A percentile compares a stretch with the other conserved stretches of the same genome.
Conservation (phyloP, 2,113 vertebrate species). For the Solea solea region DNA sequence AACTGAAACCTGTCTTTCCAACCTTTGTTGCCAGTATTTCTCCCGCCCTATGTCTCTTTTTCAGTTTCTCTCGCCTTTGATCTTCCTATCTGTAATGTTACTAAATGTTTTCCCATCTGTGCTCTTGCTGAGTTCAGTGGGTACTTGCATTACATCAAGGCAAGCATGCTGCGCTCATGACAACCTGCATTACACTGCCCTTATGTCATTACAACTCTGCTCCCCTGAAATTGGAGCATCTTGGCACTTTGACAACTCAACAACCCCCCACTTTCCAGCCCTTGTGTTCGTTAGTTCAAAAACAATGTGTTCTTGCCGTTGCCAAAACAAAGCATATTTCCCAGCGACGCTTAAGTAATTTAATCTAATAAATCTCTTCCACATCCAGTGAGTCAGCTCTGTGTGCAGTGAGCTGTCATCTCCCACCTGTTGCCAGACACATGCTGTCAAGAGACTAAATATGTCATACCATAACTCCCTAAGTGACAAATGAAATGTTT, state of each 20-base stretch:
- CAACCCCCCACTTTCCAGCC: slow-evolving; percentile 45
- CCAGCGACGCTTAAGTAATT: slow-evolving; percentile 22
- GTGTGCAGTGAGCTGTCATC: not conserved
- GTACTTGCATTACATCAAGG: slow-evolving; percentile 59
- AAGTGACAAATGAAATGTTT: slow-evolving; percentile 17
- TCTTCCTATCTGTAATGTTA: not conserved
- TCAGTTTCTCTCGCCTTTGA: not conserved
- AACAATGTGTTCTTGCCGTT: slow-evolving; percentile 48
- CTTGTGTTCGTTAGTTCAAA: slow-evolving; percentile 22
- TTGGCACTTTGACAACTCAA: slow-evolving; percentile 60
- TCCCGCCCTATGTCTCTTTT: not conserved
- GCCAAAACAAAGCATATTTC: slow-evolving; percentile 65
- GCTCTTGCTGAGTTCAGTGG: slow-evolving; percentile 39
- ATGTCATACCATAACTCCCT: slow-evolving; percentile 25
- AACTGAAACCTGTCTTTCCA: slow-evolving; percentile 16
- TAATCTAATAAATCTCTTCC: slow-evolving; percentile 42
- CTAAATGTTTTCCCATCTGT: slow-evolving; percentile 42
- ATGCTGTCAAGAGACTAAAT: slow-evolving; percentile 30
- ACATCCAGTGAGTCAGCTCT: slow-evolving; percentile 19
- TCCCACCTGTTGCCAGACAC: slow-evolving; percentile 44
- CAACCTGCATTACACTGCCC: slow-evolving; percentile 65
- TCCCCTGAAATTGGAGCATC: slow-evolving; percentile 56
- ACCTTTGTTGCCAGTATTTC: slow-evolving; percentile 18
- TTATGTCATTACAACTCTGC: slow-evolving; percentile 68
- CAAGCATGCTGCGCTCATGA: slow-evolving; percentile 60